These are phyloP conservation scores for Machaerirhynchus nigripectus DNA, from an alignment of 2,113 vertebrate genomes.

Conservation along the genomic window DNA sequence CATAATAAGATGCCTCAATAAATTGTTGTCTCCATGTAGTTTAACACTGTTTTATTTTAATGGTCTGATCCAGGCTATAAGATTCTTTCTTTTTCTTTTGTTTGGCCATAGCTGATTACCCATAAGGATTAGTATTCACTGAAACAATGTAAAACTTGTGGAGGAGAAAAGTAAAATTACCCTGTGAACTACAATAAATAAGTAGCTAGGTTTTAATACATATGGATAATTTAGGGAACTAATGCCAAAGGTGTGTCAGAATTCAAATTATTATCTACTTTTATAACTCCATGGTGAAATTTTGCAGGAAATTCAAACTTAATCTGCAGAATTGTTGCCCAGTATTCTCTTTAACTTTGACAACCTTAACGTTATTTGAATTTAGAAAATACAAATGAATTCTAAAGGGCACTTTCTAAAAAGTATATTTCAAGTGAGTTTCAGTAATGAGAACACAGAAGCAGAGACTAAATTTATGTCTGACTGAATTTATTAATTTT, in stretches of 20 bases:
- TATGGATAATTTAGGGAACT: not conserved
- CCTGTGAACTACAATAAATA: not conserved
- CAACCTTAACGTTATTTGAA: not conserved
- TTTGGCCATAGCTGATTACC: not conserved
- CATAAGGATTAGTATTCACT: not conserved
- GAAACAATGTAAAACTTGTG: not conserved
- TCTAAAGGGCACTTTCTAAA: not conserved
- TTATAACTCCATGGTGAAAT: not conserved
- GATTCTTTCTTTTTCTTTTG: not conserved
- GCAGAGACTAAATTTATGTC: not conserved
- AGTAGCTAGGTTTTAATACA: not conserved
- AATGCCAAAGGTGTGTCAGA: not conserved
- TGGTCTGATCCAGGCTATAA: not conserved
- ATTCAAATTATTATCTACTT: not conserved
- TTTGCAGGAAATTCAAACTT: not conserved
- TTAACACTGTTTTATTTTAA: not conserved
- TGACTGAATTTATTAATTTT: not conserved
- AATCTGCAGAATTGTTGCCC: not conserved
- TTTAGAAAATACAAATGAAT: not conserved
- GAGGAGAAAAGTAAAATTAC: not conserved
- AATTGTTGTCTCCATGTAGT: not conserved
- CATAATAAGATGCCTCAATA: not conserved
- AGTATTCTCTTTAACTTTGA: not conserved
- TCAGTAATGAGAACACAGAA: not conserved
- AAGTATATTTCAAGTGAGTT: not conserved